Percentiles rank a stretch among this genome's conserved stretches.
Evolutionary conservation across 1,140 invertebrate genomes (phyloP).

Genomic region (Apis florea): DNA sequence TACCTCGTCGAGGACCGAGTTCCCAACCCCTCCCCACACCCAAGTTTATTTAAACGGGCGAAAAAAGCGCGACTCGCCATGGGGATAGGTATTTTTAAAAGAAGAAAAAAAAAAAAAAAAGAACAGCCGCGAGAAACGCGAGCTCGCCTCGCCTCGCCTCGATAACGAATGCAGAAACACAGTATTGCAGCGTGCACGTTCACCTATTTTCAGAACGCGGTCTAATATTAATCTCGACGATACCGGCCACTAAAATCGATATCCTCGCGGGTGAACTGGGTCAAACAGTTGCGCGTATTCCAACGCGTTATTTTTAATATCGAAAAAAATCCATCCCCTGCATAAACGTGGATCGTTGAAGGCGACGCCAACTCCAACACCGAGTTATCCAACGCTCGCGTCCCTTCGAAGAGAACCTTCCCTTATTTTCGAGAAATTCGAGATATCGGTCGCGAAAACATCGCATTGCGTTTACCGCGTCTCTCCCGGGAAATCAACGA

Average conservation of each 20-base stretch:
- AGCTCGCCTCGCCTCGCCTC: neutral
- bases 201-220: slow-evolving; percentile 45
- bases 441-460: no score
- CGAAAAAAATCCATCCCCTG: slow-evolving; percentile 19
- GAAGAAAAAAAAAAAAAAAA: no score
- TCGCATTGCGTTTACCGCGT: no score
- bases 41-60: neutral
- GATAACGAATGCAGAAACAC: slow-evolving; percentile 25
- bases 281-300: slow-evolving; percentile 50
- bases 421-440: no score
- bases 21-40: no score
- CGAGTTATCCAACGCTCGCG: no score
- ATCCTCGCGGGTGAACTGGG: slow-evolving; percentile 28
- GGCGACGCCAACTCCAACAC: neutral
- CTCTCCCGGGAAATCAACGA: no score
- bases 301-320: slow-evolving; percentile 47
- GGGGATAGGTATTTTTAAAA: neutral
- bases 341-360: neutral
- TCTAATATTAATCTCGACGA: slow-evolving; percentile 46
- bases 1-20: no score
- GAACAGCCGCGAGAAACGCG: no score
- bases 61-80: neutral
- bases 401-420: no score
- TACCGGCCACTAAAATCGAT: slow-evolving; percentile 49
- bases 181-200: slow-evolving; percentile 27